phyloP scores from a whole-genome alignment of 2,113 vertebrate species.

The Diphyllodes magnificus region DNA sequence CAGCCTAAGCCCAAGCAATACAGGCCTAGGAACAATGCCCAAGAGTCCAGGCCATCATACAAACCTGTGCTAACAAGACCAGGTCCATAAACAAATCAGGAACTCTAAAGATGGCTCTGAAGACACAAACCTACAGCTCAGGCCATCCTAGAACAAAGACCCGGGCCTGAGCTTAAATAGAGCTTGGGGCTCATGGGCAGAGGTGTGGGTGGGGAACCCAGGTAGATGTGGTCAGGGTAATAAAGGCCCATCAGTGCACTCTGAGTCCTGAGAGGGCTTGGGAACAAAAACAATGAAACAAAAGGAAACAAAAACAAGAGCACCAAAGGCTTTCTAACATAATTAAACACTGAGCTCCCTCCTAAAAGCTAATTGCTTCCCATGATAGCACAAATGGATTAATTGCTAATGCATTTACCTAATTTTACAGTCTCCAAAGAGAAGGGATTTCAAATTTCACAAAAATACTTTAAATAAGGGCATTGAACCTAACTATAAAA shows the following conservation, averaged over 20 bases:
- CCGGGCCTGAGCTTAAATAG: neutral
- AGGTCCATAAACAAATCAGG: fast-evolving
- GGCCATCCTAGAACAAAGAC: fast-evolving
- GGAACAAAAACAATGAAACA: neutral
- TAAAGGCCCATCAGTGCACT: neutral
- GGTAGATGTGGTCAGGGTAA: neutral
- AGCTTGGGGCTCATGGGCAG: neutral
- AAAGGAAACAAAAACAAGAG: neutral
- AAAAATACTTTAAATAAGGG: neutral
- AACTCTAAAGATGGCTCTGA: fast-evolving
- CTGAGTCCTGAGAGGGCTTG: neutral
- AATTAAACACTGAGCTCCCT: neutral
- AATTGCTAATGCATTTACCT: neutral
- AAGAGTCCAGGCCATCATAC: fast-evolving
- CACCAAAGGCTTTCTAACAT: neutral
- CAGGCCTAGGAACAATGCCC: fast-evolving
- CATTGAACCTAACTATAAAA: neutral
- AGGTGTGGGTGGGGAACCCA: neutral
- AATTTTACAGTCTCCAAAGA: neutral
- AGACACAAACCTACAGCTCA: fast-evolving
- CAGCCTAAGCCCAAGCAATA: fast-evolving
- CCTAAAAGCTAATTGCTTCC: neutral
- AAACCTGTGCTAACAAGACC: fast-evolving
- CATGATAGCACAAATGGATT: neutral
- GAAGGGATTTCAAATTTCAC: neutral